These are phyloP conservation scores for Piaya cayana DNA, from an alignment of 2,113 vertebrate genomes.

Conservation along the genomic window DNA sequence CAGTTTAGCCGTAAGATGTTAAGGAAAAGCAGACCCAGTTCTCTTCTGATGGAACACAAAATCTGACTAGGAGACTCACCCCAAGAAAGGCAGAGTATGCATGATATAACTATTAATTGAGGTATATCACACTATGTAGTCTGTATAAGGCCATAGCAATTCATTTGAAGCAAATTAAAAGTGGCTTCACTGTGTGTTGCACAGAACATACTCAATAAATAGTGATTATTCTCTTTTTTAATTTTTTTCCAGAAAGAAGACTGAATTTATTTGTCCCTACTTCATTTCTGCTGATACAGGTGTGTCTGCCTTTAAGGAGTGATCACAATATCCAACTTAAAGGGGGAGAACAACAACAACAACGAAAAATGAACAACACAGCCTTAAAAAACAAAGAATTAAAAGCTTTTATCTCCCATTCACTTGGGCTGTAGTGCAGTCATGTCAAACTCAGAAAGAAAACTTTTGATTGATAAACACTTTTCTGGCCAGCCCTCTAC, in stretches of 20 bases:
- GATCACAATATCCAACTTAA: not conserved
- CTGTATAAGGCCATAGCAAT: not conserved
- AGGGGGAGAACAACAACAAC: not conserved
- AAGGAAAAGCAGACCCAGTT: not conserved
- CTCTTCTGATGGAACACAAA: not conserved
- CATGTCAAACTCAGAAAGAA: slow-evolving; percentile 80
- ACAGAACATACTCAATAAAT: not conserved
- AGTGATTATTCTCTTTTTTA: not conserved
- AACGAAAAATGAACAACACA: not conserved
- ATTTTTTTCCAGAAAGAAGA: not conserved
- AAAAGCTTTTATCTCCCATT: slow-evolving; percentile 75
- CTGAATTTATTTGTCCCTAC: not conserved
- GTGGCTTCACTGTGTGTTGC: not conserved
- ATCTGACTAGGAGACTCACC: not conserved
- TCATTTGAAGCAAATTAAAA: not conserved
- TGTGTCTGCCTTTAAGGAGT: not conserved
- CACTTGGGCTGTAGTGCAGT: slow-evolving; percentile 79
- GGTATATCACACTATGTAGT: not conserved
- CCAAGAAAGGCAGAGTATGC: not conserved
- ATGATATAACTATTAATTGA: not conserved
- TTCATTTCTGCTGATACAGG: not conserved
- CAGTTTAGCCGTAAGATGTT: not conserved
- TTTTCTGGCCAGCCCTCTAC: slow-evolving; percentile 54
- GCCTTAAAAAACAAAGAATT: slow-evolving; percentile 73
- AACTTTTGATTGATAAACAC: slow-evolving; percentile 76